Base-by-base conservation (phyloP, 2,113 vertebrate genomes). In the Neodon shergylaensis region DNA sequence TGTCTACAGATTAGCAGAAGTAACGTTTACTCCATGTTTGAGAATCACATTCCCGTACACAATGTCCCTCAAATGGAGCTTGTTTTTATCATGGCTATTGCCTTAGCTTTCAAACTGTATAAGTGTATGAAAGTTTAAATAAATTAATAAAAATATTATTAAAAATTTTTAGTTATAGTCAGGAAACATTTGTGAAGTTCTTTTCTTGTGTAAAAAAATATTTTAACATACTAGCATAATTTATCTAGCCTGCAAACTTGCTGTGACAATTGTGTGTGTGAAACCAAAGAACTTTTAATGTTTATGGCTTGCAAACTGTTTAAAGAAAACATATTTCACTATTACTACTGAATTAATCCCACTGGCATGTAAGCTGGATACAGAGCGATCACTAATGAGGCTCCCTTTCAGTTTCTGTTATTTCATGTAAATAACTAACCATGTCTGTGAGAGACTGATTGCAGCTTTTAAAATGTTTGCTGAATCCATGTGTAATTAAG, bases 401-500 rank as follows among this genome's bases (percentile, higher is more conserved):
- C 93, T 98, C 96, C 96, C 94, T 98, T 96, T 96, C 88, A 94
- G 90, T 96, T 97, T 85, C 98, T 98, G 98, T 98, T 98, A 98
- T 97, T 98, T 98, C 96, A 96, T 98, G 97, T 98, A 98, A 98
- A 98, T 98, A 98, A 98, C 97, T 96, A 91, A 85, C 96, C 96
- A 97, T 97, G 97, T 94, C 98, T 98, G 96, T 95, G 95, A 96
- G 98, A 98, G 98, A 98, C 98, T 97, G 97, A 98, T 98, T 98
- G 96, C 87, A 96, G 95, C 96, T 97, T 98, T 98, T 98, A 98
- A 98, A 97, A 98, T 83, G 92, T 98, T 98, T 97, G 97, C 97
- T 98, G 98, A 98, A 98, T 98, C 88, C 96, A 96, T 98, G 97
- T 97, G 98, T 98, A 98, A 99, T 99, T 99, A 98, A 98, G 98